A percentile compares a stretch with the other conserved stretches of the same genome.
phyloP scores from a whole-genome alignment of 2,113 vertebrate genomes.

The Gopherus flavomarginatus region DNA sequence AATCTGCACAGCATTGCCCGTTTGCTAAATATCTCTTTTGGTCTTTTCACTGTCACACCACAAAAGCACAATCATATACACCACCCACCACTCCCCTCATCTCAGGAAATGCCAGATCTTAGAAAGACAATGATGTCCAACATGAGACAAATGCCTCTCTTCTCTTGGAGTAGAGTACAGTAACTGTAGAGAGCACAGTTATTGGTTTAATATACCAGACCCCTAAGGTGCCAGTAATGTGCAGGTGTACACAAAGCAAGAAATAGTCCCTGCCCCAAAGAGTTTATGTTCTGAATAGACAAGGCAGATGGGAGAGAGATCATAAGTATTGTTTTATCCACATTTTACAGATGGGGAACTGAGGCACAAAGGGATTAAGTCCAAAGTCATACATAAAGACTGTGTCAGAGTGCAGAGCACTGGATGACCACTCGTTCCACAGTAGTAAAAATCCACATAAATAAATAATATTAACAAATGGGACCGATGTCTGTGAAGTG shows the following conservation, averaged over 20 bases:
- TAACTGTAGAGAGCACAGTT: fast-evolving
- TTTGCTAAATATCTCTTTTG: background rate
- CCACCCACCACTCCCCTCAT: background rate
- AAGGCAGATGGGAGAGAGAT: background rate
- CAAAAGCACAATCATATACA: background rate
- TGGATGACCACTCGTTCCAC: background rate
- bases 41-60: background rate
- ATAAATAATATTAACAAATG: background rate
- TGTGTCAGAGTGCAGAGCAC: background rate
- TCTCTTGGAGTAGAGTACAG: background rate
- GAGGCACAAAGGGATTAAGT: background rate
- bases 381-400: background rate
- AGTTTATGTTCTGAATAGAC: background rate
- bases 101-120: background rate
- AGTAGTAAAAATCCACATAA: background rate
- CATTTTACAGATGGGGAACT: background rate
- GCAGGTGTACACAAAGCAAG: background rate
- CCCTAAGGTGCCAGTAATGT: background rate
- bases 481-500: background rate
- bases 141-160: background rate
- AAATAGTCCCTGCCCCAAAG: background rate
- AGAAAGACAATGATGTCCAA: background rate
- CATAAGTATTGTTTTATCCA: background rate
- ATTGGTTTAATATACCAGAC: background rate
- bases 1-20: background rate